phyloP scores from a whole-genome alignment of 2,113 vertebrate genomes.

The Gorsachius goisagi region DNA sequence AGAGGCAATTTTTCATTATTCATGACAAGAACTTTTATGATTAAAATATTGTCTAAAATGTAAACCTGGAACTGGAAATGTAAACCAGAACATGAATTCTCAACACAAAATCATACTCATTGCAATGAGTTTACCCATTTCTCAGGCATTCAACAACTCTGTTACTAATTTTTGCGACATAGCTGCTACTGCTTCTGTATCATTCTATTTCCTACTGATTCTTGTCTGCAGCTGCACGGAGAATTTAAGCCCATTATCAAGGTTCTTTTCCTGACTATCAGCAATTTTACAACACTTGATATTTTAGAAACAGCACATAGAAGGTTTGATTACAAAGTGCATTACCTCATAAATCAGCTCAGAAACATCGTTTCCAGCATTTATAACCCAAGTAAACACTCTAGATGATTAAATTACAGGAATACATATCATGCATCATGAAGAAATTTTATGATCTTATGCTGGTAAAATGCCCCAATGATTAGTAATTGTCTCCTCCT shows the following conservation, averaged over 20 bases:
- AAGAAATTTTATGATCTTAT: background rate
- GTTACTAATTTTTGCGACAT: background rate
- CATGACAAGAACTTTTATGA: background rate
- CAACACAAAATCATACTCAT: background rate
- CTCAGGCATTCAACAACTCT: background rate
- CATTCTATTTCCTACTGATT: background rate
- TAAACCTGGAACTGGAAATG: background rate
- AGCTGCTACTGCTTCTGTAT: background rate
- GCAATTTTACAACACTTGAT: background rate
- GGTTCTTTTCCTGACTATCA: background rate
- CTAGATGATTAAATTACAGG: slow-evolving; percentile 12
- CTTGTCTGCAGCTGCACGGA: background rate
- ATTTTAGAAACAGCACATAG: background rate
- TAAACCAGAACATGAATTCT: background rate
- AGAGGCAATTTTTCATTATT: background rate
- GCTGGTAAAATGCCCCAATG: background rate
- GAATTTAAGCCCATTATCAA: background rate
- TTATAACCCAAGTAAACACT: background rate
- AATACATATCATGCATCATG: background rate
- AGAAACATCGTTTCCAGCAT: background rate
- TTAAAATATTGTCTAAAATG: background rate
- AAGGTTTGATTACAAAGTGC: background rate
- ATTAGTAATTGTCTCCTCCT: background rate
- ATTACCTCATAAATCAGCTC: background rate
- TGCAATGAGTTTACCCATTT: background rate